Base-by-base conservation (phyloP, 2,113 vertebrate species). In the Ivindomyrus marchei region DNA sequence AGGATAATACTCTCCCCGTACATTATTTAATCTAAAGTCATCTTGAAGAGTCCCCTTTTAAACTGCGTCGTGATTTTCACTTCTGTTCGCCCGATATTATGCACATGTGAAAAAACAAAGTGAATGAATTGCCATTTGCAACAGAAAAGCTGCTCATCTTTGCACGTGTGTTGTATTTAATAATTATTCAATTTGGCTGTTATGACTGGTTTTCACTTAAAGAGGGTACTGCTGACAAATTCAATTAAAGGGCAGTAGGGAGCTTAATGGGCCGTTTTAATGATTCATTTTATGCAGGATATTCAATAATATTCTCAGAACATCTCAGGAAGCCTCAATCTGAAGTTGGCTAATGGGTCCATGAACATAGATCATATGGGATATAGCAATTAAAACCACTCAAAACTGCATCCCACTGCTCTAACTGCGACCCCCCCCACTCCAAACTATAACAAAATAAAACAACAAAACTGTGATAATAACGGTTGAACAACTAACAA, bases 191-290 rank as follows among this genome's bases (percentile, higher is more conserved):
- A 97, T 97, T 97, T 96, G 96, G 96, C 97, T 95, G 96, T 96
- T 97, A 97, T 96, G 96, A 96, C 95, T 96, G 96, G 95, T 96
- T 96, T 96, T 97, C 96, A 97, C 95, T 97, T 98, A 97, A 97
- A 97, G 97, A 96, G 97, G 96, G 96, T 96, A 95, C 97, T 96
- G 97, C 96, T 98, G 97, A 97, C 97, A 98, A 98, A 98, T 97
- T 98, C 97, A 98, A 97, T 98, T 98, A 97, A 97, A 96, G 95
- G 95, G 95, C 97, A 97, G 97, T 95, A 97, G 96, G 97, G 94
- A 95, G 96, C 96, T 97, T 98, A 98, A 99, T 98, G 97, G 96
- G 94, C 95, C 97, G 96, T 97, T 97, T 95, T 97, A 97, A 99
- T 97, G 97, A 97, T 97, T 97, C 96, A 97, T 97, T 97, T 97